phyloP scores from a whole-genome alignment of 2,113 vertebrate genomes.

The Urocynchramus pylzowi region DNA sequence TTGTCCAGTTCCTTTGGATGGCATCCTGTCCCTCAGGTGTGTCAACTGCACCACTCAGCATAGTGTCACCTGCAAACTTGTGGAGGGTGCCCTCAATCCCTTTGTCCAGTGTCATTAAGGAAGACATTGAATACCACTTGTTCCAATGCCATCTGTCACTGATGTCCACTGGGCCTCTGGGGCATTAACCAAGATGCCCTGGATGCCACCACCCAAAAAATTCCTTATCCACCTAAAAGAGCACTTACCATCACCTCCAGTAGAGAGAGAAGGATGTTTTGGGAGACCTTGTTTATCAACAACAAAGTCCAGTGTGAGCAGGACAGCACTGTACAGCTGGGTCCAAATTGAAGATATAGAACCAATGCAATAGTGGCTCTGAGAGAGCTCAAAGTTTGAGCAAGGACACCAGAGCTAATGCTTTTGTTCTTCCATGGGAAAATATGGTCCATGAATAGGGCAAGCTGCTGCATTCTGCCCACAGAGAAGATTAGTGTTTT shows the following conservation, averaged over 20 bases:
- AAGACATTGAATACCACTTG: not conserved
- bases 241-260: not conserved
- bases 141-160: no score
- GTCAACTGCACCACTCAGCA: not conserved
- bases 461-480: fast-evolving
- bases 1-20: not conserved
- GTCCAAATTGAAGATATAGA: not conserved
- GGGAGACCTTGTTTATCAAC: not conserved
- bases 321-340: fast-evolving
- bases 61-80: not conserved
- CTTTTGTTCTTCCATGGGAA: fast-evolving
- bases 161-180: fast-evolving
- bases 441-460: not conserved
- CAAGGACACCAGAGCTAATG: not conserved
- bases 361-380: no score
- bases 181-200: not conserved
- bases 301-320: fast-evolving
- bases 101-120: no score
- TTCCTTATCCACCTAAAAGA: not conserved
- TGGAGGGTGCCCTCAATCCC: fast-evolving
- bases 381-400: not conserved
- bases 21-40: no score
- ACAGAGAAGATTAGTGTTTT: not conserved
- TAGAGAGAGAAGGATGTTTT: no score
- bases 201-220: not conserved